A percentile compares a stretch with the other conserved stretches of the same genome.
Conservation (phyloP, 2,888 invertebrate genomes). For the Ceratothoa steindachneri region DNA sequence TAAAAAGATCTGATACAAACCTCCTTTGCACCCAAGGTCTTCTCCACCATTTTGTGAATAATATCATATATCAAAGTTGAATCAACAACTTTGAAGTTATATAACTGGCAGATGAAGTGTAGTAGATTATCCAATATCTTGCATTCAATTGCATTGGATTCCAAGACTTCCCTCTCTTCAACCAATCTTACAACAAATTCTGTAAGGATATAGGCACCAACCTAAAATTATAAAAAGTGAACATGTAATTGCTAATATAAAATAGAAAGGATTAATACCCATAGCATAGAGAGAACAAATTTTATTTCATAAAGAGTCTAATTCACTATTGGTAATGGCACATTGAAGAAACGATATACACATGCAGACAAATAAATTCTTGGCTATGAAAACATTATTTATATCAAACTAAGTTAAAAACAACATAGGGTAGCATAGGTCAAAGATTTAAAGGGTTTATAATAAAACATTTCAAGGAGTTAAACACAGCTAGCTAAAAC, state of each 20-base stretch:
- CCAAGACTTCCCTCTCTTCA: conserved; percentile 10
- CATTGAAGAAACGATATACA: too few species aligned
- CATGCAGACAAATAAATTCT: too few species aligned
- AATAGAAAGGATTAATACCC: not conserved
- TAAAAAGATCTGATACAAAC: too few species aligned
- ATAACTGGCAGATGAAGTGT: conserved; percentile 72
- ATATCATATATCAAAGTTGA: conserved; percentile 74
- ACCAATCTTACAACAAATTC: conserved; percentile 38
- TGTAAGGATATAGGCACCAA: conserved; percentile 40
- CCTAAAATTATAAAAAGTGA: conserved; percentile 13
- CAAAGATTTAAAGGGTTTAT: too few species aligned
- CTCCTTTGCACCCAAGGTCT: conserved; percentile 67
- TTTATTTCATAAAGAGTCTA: too few species aligned
- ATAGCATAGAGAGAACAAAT: not conserved
- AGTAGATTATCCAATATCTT: conserved; percentile 79
- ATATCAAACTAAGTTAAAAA: too few species aligned
- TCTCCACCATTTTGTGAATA: conserved; percentile 62
- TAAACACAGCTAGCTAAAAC: too few species aligned
- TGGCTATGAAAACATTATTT: too few species aligned
- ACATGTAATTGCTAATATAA: not conserved
- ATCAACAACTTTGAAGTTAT: conserved; percentile 83
- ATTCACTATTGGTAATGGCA: too few species aligned
- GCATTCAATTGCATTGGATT: conserved; percentile 60
- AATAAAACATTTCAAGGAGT: too few species aligned
- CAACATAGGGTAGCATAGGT: too few species aligned